phyloP scores from a whole-genome alignment of 2,113 vertebrate species.

The Strigops habroptila region DNA sequence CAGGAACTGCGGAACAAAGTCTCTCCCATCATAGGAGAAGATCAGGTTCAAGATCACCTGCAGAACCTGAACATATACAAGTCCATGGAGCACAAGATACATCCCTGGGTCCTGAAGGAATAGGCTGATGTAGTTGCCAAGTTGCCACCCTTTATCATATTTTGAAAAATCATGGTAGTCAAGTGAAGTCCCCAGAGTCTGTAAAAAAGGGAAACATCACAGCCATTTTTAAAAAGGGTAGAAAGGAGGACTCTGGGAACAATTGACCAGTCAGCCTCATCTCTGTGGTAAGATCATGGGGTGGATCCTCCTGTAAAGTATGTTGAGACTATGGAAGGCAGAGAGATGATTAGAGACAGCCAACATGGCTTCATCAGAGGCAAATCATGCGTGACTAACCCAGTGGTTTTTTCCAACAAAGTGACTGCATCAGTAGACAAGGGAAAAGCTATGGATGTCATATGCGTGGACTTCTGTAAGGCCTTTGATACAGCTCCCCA shows the following conservation, averaged over 20 bases:
- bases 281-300: background rate
- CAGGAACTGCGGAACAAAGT: background rate
- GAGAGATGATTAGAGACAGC: background rate
- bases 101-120: background rate
- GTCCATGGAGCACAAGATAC: background rate
- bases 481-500: background rate
- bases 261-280: background rate
- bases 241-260: background rate
- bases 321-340: background rate
- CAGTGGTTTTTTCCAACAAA: background rate
- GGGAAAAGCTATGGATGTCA: background rate
- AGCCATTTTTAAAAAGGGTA: background rate
- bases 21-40: rapidly evolving
- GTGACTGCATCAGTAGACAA: background rate
- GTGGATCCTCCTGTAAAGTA: background rate
- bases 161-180: background rate
- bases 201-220: background rate
- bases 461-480: background rate
- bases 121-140: background rate
- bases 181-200: background rate
- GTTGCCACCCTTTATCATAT: background rate
- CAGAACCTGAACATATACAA: background rate
- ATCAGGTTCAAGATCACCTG: background rate
- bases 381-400: background rate
- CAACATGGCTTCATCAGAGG: background rate